Conservation (phyloP, 2,113 vertebrate genomes). For the Lepus europaeus region DNA sequence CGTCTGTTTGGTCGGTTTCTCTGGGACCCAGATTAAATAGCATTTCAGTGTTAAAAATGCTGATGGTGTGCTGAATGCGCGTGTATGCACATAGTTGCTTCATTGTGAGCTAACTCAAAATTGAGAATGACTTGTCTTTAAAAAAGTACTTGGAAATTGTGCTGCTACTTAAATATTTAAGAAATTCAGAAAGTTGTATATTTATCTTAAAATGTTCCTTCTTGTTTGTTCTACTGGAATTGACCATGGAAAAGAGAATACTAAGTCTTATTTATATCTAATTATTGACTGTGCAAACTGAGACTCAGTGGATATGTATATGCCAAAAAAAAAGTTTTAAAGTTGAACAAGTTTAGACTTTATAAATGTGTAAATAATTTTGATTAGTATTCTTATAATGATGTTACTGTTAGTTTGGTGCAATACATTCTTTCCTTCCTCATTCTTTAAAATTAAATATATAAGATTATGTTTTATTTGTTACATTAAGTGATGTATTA, state of each 20-base stretch:
- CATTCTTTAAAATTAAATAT: conserved; percentile 84
- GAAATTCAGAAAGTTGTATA: conserved; percentile 53
- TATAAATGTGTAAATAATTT: conserved; percentile 82
- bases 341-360: conserved; percentile 76
- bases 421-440: conserved; percentile 87
- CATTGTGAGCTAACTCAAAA: conserved; percentile 39
- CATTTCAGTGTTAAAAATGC: conserved; percentile 20
- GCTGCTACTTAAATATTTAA: conserved; percentile 81
- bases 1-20: conserved; percentile 39
- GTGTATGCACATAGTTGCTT: background rate
- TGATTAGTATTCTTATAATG: conserved; percentile 82
- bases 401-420: conserved; percentile 87
- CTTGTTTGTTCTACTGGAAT: conserved; percentile 77
- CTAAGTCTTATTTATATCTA: conserved; percentile 83
- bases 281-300: conserved; percentile 82
- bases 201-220: conserved; percentile 69
- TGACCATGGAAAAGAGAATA: conserved; percentile 76
- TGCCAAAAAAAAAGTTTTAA: conserved; percentile 86
- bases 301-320: conserved; percentile 84
- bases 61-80: conserved; percentile 12
- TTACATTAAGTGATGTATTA: conserved; percentile 75
- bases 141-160: conserved; percentile 75
- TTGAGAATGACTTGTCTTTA: conserved; percentile 20
- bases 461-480: conserved; percentile 85
- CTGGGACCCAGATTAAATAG: conserved; percentile 22